These are phyloP conservation scores for Drosophila guanche DNA, from an alignment of 1,140 invertebrate genomes.

Conservation along the genomic window DNA sequence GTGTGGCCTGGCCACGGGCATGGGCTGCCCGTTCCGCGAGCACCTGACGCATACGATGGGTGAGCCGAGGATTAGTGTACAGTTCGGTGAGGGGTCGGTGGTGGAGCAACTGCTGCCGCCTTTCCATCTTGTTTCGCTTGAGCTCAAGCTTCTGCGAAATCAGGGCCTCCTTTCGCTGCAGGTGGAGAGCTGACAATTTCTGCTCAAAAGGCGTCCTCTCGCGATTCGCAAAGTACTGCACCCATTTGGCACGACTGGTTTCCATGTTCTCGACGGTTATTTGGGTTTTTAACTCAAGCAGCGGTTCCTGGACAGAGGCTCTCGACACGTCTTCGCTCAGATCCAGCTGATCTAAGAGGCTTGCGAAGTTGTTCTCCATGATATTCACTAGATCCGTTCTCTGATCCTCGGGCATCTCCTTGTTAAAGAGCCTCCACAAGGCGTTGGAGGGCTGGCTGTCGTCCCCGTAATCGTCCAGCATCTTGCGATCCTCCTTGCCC, in stretches of 20 bases:
- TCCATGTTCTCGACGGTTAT: not conserved
- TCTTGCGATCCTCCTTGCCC: not conserved
- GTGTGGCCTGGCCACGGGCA: not conserved
- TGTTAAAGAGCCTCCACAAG: not conserved
- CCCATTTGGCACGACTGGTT: not conserved
- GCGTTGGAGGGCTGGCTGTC: not conserved
- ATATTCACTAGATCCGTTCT: not conserved
- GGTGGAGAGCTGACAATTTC: not conserved
- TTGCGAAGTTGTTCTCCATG: not conserved
- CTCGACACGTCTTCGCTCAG: not conserved
- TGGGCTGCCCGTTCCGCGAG: not conserved
- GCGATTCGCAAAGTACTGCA: not conserved
- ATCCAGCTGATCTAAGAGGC: not conserved
- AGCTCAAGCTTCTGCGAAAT: not conserved
- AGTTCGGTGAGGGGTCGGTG: conserved; percentile 1
- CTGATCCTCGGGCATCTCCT: not conserved
- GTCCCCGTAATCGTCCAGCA: not conserved
- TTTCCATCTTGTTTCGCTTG: not conserved
- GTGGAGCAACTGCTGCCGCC: not conserved
- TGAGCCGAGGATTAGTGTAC: conserved; percentile 3
- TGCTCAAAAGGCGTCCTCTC: not conserved
- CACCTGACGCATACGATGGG: conserved; percentile 12
- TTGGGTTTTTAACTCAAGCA: no score
- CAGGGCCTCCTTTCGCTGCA: not conserved
- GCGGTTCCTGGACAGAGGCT: no score